A percentile compares a stretch with the other conserved stretches of the same genome.
Conservation (phyloP, 1,140 invertebrate species). For the Philopotamus ludificatus region DNA sequence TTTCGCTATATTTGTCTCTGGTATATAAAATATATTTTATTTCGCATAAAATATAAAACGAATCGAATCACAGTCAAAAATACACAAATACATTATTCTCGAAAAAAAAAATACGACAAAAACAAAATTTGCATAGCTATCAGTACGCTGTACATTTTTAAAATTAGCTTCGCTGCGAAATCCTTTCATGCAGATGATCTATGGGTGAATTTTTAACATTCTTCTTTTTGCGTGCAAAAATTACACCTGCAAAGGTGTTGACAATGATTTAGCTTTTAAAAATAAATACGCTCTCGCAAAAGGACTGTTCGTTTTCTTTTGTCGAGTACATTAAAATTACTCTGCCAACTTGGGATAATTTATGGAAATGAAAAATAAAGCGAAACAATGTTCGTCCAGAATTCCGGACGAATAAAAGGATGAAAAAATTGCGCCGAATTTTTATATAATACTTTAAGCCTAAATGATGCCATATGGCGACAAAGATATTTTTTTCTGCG, state of each 20-base stretch:
- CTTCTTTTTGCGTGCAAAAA: slow-evolving; percentile 14
- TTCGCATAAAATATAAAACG: no score
- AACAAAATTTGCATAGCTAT: no score
- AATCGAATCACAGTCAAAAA: no score
- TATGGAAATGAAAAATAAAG: slow-evolving; percentile 14
- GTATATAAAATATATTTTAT: neutral
- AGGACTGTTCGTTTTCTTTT: neutral
- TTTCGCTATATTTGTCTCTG: neutral
- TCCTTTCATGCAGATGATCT: slow-evolving; percentile 18
- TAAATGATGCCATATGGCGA: no score
- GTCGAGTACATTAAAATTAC: slow-evolving; percentile 17
- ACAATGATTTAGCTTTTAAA: slow-evolving; percentile 25
- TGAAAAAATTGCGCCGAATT: neutral
- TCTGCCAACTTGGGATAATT: neutral
- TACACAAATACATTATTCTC: no score
- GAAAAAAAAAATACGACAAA: no score
- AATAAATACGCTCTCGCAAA: slow-evolving; percentile 16
- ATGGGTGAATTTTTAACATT: slow-evolving; percentile 21
- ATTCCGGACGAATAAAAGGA: no score
- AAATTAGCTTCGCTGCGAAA: no score
- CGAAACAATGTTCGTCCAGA: neutral
- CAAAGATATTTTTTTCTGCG: no score
- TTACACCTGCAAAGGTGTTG: slow-evolving; percentile 14
- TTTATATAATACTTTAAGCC: no score
- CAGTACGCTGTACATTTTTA: no score